Evolutionary conservation across 2,888 invertebrate genomes (phyloP).

Genomic region (Drosophila helvetica): DNA sequence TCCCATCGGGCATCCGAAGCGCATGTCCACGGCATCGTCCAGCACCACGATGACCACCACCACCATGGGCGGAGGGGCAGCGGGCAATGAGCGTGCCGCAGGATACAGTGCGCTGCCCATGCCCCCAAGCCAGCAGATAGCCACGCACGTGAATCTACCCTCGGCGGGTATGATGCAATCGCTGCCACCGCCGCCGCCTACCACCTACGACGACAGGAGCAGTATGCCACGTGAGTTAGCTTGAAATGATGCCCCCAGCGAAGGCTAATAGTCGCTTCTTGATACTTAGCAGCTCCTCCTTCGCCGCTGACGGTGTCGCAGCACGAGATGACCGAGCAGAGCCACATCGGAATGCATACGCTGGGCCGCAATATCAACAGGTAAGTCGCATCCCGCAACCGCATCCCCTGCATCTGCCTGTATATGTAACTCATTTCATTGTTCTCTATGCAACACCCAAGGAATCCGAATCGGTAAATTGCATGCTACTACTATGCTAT

Average conservation of each 20-base stretch:
- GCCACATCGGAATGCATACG: constrained; percentile 85
- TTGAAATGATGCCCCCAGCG: neutral
- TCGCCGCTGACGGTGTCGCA: constrained; percentile 90
- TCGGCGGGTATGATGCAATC: constrained; percentile 95
- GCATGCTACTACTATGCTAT: constrained; percentile 23
- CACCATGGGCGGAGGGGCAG: constrained; percentile 79
- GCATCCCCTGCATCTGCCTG: neutral
- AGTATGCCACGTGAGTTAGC: constrained; percentile 92
- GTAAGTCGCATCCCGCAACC: constrained; percentile 56
- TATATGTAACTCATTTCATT: constrained; percentile 49
- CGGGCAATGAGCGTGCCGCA: constrained; percentile 87
- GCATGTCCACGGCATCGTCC: constrained; percentile 84
- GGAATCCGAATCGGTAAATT: constrained; percentile 82
- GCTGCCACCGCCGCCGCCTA: constrained; percentile 89
- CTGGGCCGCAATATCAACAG: constrained; percentile 84
- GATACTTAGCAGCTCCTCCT: constrained; percentile 88
- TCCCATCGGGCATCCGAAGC: constrained; percentile 91
- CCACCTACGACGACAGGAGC: constrained; percentile 86
- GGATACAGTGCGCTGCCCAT: constrained; percentile 95
- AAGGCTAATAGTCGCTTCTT: constrained; percentile 14
- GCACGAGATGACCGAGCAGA: constrained; percentile 85
- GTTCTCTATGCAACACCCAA: constrained; percentile 54
- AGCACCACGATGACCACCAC: constrained; percentile 49
- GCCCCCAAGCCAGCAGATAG: constrained; percentile 84
- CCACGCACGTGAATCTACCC: constrained; percentile 84